A percentile compares a stretch with the other conserved stretches of the same genome.
These are phyloP conservation scores for Drosophila melanogaster DNA, from an alignment of 1,140 invertebrate species.

Conservation along the genomic window Release_6_plus_ISO1_MT NT_033779.5:21806501-21807000, in stretches of 20 bases:
- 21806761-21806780: conserved; percentile 29
- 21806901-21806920: conserved; percentile 1
- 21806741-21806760: conserved; percentile 20
- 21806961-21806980: conserved; percentile 34
- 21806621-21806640: no score
- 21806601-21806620: conserved; percentile 4
- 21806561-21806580: neutral
- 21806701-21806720: neutral
- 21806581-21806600: neutral
- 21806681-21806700: neutral
- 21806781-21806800: conserved; percentile 29
- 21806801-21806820: conserved; percentile 33
- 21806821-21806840: conserved; percentile 4
- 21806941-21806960: conserved; percentile 27
- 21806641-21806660: no score
- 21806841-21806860: conserved; percentile 2
- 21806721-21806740: conserved; percentile 4
- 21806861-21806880: conserved; percentile 46
- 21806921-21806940: conserved; percentile 7
- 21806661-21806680: neutral
- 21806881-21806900: conserved; percentile 3
- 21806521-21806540: conserved; percentile 43
- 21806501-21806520: conserved; percentile 1
- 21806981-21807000: conserved; percentile 73
- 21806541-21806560: conserved; percentile 53